Conservation (phyloP, 2,888 invertebrate genomes). For the Ophion ventricosus region DNA sequence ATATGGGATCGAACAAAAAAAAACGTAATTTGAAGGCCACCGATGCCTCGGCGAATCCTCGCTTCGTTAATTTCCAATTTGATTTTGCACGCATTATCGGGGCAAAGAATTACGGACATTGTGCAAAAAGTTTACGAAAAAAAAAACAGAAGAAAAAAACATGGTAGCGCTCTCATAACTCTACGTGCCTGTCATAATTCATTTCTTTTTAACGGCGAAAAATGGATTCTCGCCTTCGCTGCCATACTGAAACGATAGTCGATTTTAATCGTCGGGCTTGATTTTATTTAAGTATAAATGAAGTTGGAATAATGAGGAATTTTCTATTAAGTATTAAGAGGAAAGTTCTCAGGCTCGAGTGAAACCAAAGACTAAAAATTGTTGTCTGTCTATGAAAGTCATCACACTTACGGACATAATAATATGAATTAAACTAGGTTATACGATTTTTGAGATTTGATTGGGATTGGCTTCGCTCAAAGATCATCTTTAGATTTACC, state of each 20-base stretch:
- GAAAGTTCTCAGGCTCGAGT: neutral
- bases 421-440: too few species aligned
- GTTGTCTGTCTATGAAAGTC: neutral
- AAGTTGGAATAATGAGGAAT: too few species aligned
- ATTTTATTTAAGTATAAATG: neutral
- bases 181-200: slow-evolving; percentile 27
- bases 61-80: slow-evolving; percentile 59
- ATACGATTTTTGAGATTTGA: too few species aligned
- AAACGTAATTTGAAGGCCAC: slow-evolving; percentile 32
- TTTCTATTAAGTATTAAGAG: neutral
- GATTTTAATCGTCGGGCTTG: neutral
- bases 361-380: neutral
- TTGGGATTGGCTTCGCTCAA: too few species aligned
- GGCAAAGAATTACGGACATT: slow-evolving; percentile 10
- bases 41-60: slow-evolving; percentile 41
- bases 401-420: too few species aligned
- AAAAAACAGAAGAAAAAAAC: slow-evolving; percentile 9
- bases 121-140: neutral
- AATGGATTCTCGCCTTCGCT: neutral
- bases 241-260: neutral
- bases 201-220: neutral
- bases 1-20: slow-evolving; percentile 28
- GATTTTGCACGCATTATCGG: slow-evolving; percentile 44
- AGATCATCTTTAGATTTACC: too few species aligned
- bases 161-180: slow-evolving; percentile 29